phyloP scores from a whole-genome alignment of 2,888 invertebrate genomes.

The Papilio elwesi region DNA sequence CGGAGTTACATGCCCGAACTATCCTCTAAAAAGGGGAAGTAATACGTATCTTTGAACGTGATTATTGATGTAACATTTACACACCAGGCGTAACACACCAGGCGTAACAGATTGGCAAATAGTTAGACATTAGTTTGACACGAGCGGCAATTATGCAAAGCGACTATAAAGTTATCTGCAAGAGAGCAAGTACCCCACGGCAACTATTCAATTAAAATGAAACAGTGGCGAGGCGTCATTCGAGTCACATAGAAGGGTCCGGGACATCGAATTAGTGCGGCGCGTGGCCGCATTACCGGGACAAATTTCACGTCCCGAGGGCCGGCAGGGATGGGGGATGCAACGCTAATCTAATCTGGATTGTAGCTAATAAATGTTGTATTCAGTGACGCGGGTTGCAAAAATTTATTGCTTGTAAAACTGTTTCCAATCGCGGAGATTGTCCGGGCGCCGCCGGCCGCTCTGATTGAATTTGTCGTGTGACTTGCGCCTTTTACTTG shows the following conservation, averaged over 20 bases:
- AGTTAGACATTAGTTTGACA: slow-evolving; percentile 76
- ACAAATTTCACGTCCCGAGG: slow-evolving; percentile 78
- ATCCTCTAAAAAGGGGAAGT: too few relatives aligned
- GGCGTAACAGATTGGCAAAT: slow-evolving; percentile 79
- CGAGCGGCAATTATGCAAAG: slow-evolving; percentile 79
- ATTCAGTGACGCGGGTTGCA: slow-evolving; percentile 73
- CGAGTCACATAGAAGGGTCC: slow-evolving; percentile 78
- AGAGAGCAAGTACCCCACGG: slow-evolving; percentile 76
- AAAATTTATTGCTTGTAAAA: slow-evolving; percentile 84
- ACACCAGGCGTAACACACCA: slow-evolving; percentile 57
- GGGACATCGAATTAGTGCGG: slow-evolving; percentile 78
- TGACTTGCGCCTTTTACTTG: slow-evolving; percentile 64
- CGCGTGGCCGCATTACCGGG: slow-evolving; percentile 83
- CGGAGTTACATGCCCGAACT: too few relatives aligned
- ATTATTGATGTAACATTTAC: slow-evolving; percentile 49
- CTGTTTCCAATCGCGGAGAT: slow-evolving; percentile 82
- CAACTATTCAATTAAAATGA: slow-evolving; percentile 84
- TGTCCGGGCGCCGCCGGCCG: slow-evolving; percentile 63
- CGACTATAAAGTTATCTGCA: slow-evolving; percentile 79
- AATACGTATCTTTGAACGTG: slow-evolving; percentile 6
- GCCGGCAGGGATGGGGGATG: slow-evolving; percentile 67
- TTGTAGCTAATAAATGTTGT: slow-evolving; percentile 84
- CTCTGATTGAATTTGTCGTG: slow-evolving; percentile 79
- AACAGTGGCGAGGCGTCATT: slow-evolving; percentile 75
- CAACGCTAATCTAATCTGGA: slow-evolving; percentile 83